These are phyloP conservation scores for Ochropleura leucogaster DNA, from an alignment of 2,888 invertebrate genomes.

Conservation along the genomic window DNA sequence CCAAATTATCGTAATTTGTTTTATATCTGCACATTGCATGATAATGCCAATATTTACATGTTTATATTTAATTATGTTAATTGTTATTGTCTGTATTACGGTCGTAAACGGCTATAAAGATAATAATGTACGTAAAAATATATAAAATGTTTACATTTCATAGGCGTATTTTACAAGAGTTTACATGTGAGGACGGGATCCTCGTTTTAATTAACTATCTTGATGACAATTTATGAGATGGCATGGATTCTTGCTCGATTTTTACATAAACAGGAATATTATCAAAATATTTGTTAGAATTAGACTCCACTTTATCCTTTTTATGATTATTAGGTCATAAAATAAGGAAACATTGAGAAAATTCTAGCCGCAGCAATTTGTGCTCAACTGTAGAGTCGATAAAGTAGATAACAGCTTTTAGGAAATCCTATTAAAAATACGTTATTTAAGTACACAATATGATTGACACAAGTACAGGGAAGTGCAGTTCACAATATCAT, in stretches of 20 bases:
- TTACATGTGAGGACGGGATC: constrained; percentile 8
- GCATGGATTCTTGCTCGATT: background rate
- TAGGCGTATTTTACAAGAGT: constrained; percentile 45
- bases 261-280: background rate
- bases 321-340: background rate
- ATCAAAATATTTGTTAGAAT: constrained; percentile 12
- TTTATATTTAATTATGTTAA: constrained; percentile 74
- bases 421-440: background rate
- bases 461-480: background rate
- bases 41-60: constrained; percentile 75
- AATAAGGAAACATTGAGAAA: background rate
- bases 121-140: constrained; percentile 58
- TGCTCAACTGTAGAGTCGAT: no score
- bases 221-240: background rate
- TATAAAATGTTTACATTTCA: constrained; percentile 48
- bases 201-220: constrained; percentile 5
- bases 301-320: constrained; percentile 7
- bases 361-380: background rate
- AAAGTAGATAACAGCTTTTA: background rate
- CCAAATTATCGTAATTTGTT: constrained; percentile 71
- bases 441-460: background rate
- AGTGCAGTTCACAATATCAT: background rate
- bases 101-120: constrained; percentile 71
- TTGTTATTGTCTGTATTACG: constrained; percentile 73
- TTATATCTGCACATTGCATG: constrained; percentile 65